Conservation (phyloP, 2,113 vertebrate genomes). For the Heptranchias perlo region DNA sequence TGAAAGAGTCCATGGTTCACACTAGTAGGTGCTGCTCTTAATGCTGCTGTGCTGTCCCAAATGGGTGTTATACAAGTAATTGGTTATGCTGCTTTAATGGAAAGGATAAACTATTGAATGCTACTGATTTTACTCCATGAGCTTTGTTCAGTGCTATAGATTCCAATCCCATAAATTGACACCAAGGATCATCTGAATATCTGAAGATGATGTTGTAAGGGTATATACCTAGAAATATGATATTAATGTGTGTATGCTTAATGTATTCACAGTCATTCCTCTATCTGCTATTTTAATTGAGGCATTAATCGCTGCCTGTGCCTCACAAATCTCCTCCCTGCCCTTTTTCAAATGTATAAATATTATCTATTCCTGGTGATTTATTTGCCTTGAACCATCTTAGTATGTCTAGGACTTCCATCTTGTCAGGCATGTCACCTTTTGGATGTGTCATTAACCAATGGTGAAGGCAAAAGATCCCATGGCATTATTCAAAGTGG, state of each 20-base stretch:
- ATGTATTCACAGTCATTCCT: not conserved
- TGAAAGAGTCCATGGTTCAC: not conserved
- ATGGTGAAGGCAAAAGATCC: not conserved
- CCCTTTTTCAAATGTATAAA: not conserved
- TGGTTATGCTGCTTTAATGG: not conserved
- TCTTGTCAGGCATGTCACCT: not conserved
- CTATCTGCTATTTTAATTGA: not conserved
- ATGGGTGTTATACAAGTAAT: not conserved
- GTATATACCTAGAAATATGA: not conserved
- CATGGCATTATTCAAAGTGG: not conserved
- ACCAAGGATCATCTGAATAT: not conserved
- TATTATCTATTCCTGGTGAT: not conserved
- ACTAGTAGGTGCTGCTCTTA: not conserved
- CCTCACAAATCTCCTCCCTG: not conserved
- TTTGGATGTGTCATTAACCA: not conserved
- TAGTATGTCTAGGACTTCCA: not conserved
- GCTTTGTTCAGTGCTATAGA: not conserved
- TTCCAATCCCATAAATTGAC: not conserved
- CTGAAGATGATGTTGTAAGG: not conserved
- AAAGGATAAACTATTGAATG: not conserved
- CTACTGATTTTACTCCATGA: not conserved
- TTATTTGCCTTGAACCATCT: not conserved
- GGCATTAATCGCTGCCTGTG: not conserved
- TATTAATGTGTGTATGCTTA: not conserved
- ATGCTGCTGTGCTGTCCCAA: not conserved